Percentiles rank a stretch among this genome's conserved stretches.
These are phyloP conservation scores for Apostichopus leukothele DNA, from an alignment of 53 echinoderm and acorn worm genomes.

Conservation along the genomic window DNA sequence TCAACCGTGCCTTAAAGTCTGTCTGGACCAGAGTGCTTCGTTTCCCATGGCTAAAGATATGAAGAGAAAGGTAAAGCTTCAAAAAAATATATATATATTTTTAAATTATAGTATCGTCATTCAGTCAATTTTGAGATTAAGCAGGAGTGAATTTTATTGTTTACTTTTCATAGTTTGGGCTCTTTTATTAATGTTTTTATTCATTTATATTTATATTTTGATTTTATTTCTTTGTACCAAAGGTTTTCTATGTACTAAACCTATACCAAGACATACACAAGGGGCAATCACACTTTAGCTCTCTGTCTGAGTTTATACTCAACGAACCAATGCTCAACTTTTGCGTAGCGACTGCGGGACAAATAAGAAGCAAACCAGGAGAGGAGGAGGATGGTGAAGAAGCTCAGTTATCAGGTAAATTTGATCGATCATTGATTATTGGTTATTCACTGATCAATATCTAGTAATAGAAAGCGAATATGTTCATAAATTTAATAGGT, in stretches of 20 bases:
- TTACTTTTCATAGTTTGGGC: too few relatives aligned
- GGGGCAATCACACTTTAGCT: conserved; percentile 84
- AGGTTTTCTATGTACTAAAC: conserved; percentile 91
- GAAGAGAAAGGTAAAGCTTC: conserved; percentile 74
- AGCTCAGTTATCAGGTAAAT: conserved; percentile 71
- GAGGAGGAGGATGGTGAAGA: conserved; percentile 78
- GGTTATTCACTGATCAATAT: too few relatives aligned
- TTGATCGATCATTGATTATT: not conserved
- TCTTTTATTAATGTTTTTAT: not conserved
- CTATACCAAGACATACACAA: conserved; percentile 70
- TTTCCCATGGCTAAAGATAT: conserved; percentile 89
- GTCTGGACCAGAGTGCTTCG: conserved; percentile 85
- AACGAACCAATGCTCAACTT: conserved; percentile 91
- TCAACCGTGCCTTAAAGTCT: conserved; percentile 79
- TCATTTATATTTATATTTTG: not conserved
- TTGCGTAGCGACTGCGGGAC: conserved; percentile 83
- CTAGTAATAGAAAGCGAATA: not conserved
- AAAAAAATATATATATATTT: not conserved
- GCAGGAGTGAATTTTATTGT: not conserved
- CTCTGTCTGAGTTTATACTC: conserved; percentile 87
- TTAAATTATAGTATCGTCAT: not conserved
- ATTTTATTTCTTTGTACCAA: not conserved
- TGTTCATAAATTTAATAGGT: not conserved
- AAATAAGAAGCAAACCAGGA: conserved; percentile 61
- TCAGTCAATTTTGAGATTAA: not conserved